Conservation (phyloP, 2,113 vertebrate species). For the Electrona antarctica region DNA sequence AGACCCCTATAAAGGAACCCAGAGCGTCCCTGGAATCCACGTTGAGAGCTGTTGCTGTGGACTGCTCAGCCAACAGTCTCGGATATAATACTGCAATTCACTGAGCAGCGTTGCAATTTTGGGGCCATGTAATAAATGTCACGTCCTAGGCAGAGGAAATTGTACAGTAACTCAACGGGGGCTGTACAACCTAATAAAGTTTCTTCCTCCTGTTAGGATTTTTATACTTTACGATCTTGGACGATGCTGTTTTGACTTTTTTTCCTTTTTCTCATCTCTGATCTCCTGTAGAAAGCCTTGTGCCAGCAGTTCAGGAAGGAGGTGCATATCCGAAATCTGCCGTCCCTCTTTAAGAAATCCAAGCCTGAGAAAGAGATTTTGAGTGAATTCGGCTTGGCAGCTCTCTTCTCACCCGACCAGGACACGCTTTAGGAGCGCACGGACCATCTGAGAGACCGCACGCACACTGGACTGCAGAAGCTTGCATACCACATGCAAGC, state of each 20-base stretch:
- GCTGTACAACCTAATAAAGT: conserved; percentile 48
- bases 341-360: conserved; percentile 92
- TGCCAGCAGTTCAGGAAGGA: conserved; percentile 98
- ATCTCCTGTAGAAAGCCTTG: conserved; percentile 87
- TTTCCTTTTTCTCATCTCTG: conserved; percentile 25
- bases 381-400: conserved; percentile 75
- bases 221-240: conserved; percentile 10
- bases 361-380: conserved; percentile 85
- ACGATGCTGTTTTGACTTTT: conserved; percentile 22
- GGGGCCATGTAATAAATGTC: conserved; percentile 47
- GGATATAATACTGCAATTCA: conserved; percentile 37
- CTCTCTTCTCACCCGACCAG: conserved; percentile 78
- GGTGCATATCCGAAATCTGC: conserved; percentile 97
- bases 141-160: conserved; percentile 13
- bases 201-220: conserved; percentile 13
- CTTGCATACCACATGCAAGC: conserved; percentile 19
- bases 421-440: conserved; percentile 50
- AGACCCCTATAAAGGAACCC: too few relatives aligned
- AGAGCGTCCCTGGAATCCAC: too few relatives aligned
- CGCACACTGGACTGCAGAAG: conserved; percentile 32
- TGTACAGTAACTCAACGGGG: conserved; percentile 26
- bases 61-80: not conserved
- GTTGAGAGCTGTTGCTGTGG: not conserved
- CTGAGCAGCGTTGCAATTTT: conserved; percentile 48
- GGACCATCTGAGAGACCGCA: conserved; percentile 27